Evolutionary conservation across 2,797 vertebrate species (phyloP).

Genomic region (Melanotaenia parkinsoni): DNA sequence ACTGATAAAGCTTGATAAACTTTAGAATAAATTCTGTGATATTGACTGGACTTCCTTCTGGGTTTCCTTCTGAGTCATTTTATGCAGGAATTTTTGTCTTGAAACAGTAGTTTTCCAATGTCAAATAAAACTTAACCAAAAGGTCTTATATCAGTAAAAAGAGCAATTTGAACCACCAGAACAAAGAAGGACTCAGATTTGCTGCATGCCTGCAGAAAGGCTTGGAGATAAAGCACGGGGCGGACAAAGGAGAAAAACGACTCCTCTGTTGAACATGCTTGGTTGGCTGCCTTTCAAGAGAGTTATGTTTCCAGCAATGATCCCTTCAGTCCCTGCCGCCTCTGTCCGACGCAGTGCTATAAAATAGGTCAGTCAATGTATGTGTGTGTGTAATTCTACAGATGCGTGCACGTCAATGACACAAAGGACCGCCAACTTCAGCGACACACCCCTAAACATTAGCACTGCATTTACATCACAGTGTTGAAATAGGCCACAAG

Average conservation of each 20-base stretch:
- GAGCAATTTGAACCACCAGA: conserved; percentile 1
- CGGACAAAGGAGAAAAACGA: conserved; percentile 39
- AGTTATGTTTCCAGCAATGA: conserved; percentile 63
- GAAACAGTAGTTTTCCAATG: not conserved
- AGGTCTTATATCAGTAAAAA: not conserved
- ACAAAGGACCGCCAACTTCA: conserved; percentile 16
- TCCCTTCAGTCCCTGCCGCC: conserved; percentile 55
- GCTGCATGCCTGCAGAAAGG: conserved; percentile 12
- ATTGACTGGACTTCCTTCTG: not conserved
- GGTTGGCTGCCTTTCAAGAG: conserved; percentile 54
- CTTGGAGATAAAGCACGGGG: conserved; percentile 31
- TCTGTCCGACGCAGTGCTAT: conserved; percentile 35
- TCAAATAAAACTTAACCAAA: conserved; percentile 1
- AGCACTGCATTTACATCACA: conserved; percentile 32
- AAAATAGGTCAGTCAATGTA: conserved; percentile 69
- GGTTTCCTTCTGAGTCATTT: not conserved
- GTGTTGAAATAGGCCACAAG: conserved; percentile 60
- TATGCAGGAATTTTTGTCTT: not conserved
- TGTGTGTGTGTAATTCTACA: conserved; percentile 25
- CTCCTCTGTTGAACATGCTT: conserved; percentile 54
- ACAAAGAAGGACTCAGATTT: conserved; percentile 22
- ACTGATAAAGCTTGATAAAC: not conserved
- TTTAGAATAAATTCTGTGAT: not conserved
- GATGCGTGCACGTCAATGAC: conserved; percentile 26
- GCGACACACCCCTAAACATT: not conserved